Base-by-base conservation (phyloP, 92 coral and sea anemone species). In the Metridium senile region DNA sequence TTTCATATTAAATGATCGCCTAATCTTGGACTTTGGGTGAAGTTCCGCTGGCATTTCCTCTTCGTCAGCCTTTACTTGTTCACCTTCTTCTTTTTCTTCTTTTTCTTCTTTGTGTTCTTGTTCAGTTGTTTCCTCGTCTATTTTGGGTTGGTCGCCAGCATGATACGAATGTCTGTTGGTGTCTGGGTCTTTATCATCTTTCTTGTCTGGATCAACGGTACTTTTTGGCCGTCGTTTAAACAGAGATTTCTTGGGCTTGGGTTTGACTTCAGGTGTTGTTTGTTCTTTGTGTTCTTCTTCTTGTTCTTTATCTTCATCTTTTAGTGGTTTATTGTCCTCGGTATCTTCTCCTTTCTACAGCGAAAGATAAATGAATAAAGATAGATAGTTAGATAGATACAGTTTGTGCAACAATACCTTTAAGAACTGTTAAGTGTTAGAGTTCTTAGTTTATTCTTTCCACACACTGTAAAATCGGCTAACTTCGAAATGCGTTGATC, bases 1-100 rank as follows among this genome's bases (percentile, higher is more conserved):
- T 65, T 62, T 75, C 79, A 73, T 81, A 43, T 80, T 81, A 47
- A 86, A 86, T 29, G 90, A 86, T 58, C 90, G 71, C 64, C 90
- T 74, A 4, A 70, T 76, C 74, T 81, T 81, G 23, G 90, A 62
- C 30, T 86, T 86, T 11, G 68, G 68, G 35, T 68, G 49, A 47
- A 49, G 62, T 46, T 26, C 82, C 29, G 75, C 61, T 9, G 20
- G 64, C 0, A 21, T 66, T 43, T 57, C 69, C 32, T 61, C 85
- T 29, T n/a, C n/a, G n/a, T n/a, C n/a, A n/a, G n/a, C n/a, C n/a
- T n/a, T n/a, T n/a, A n/a, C n/a, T n/a, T n/a, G n/a, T n/a, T 78
- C 76, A 1, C 25, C 30, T 27, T 73, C 32, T 33, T 51, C 47
- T 35, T 77, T 74, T 7, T 31, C 52, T 27, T 71, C 88, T 51